Base-by-base conservation (phyloP, 1,140 invertebrate genomes). In the Vanessa atalanta region DNA sequence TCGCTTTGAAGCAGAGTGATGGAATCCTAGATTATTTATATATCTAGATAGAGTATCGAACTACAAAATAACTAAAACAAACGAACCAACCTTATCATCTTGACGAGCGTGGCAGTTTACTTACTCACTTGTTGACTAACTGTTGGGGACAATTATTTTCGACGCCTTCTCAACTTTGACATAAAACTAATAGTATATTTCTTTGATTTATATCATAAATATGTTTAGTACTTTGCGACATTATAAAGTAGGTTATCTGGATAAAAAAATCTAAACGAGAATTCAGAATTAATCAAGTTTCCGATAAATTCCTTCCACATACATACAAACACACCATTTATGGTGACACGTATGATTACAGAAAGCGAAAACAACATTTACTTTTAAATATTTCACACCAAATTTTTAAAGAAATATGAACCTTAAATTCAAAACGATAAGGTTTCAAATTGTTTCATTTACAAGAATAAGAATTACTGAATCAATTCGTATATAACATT, bases 401-500 rank as follows among this genome's bases (percentile, higher is more conserved):
- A 23, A n/a, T 3, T 53, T 12, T 31, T 50, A 67, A 20, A 14
- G 15, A 2, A 70, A 50, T 23, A n/a, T 53, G 50, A 20, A 43
- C 43, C 13, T 37, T 61, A 61, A 2, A 5, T 3, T n/a, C 0
- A 2, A 6, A 15, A n/a, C 4, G 3, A 14, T 61, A 61, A 20
- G 47, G 53, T 72, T 60, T 16, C 26, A 26, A 69, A 47, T 69
- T 12, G 9, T 43, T 26, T 47, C 6, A n/a, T 13, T 47, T 26
- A 20, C 43, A 5, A 11, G 2, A 13, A n/a, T 61, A 61, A 12
- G 57, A 23, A 16, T 69, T 57, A 69, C 55, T 64, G 50, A 65
- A 75, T 71, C 65, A 71, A 67, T 71, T 72, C 50, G 60, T 73
- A 72, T 75, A 73, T 72, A 73, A 78, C 80, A 80, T 80, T 80